Evolutionary conservation across 2,113 vertebrate species (phyloP).

Genomic region (Sander lucioperca): DNA sequence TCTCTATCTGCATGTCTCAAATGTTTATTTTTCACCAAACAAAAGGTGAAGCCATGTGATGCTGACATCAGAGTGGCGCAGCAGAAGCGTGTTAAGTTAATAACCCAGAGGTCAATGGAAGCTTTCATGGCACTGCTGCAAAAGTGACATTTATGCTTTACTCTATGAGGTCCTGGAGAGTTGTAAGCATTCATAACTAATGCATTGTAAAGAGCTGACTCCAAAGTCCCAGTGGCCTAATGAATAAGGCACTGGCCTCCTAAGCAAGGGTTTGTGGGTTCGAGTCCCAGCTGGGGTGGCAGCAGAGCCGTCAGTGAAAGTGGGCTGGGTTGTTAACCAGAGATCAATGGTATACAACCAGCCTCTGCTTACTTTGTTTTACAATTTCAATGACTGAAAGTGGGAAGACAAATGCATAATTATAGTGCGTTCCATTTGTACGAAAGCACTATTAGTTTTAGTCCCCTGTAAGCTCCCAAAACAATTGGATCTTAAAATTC

Average conservation of each 20-base stretch:
- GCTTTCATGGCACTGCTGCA: not conserved
- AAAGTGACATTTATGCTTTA: not conserved
- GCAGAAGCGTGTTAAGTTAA: not conserved
- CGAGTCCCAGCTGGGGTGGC: constrained; percentile 74
- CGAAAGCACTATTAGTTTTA: too few species aligned
- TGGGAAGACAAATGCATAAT: too few species aligned
- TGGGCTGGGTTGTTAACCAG: constrained; percentile 80
- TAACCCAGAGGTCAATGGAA: not conserved
- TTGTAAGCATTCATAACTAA: not conserved
- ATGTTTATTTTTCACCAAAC: not conserved
- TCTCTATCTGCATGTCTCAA: not conserved
- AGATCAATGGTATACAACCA: constrained; percentile 35
- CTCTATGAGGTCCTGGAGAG: not conserved
- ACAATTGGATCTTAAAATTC: too few species aligned
- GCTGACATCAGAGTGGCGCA: not conserved
- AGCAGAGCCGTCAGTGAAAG: constrained; percentile 57
- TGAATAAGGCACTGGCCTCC: constrained; percentile 78
- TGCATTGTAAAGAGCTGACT: not conserved
- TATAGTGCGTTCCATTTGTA: too few species aligned
- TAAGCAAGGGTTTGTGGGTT: constrained; percentile 80
- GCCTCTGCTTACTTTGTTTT: too few species aligned
- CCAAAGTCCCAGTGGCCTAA: constrained; percentile 75
- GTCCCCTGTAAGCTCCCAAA: too few species aligned
- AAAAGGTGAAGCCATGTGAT: not conserved
- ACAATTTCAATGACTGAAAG: too few species aligned